Evolutionary conservation across 2,113 vertebrate genomes (phyloP).

Genomic region (Semnornis frantzii): DNA sequence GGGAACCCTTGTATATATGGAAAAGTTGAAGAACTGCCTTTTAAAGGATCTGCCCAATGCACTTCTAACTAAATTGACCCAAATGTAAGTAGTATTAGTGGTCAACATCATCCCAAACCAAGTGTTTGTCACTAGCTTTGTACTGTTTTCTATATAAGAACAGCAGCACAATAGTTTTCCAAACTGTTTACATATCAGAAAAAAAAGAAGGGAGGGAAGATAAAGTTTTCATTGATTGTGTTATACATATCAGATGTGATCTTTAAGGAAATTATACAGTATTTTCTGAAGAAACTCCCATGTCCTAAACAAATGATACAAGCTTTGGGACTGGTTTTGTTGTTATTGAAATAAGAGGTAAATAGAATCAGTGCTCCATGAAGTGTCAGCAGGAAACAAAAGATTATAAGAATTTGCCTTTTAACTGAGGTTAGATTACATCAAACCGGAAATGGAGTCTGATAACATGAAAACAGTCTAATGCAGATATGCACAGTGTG

Average conservation of each 20-base stretch:
- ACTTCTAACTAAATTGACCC: constrained; percentile 33
- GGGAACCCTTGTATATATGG: background rate
- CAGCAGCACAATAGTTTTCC: background rate
- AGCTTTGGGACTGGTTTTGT: background rate
- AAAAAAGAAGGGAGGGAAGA: background rate
- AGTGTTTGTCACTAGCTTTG: background rate
- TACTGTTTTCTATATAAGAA: background rate
- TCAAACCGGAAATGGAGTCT: constrained; percentile 35
- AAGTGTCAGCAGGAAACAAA: background rate
- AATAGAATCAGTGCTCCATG: background rate
- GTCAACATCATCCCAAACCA: background rate
- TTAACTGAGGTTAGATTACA: background rate
- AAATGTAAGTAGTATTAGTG: background rate
- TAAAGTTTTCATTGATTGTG: background rate
- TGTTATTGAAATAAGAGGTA: constrained; percentile 9
- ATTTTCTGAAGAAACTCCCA: background rate
- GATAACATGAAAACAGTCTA: background rate
- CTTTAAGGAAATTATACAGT: background rate
- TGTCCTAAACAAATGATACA: background rate
- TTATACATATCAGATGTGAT: background rate
- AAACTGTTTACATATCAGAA: background rate
- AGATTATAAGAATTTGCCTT: constrained; percentile 4
- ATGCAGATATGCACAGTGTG: background rate
- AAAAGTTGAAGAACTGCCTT: background rate
- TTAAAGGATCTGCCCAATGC: background rate